These are phyloP conservation scores for Catocala fraxini DNA, from an alignment of 2,888 invertebrate species.

Conservation along the genomic window DNA sequence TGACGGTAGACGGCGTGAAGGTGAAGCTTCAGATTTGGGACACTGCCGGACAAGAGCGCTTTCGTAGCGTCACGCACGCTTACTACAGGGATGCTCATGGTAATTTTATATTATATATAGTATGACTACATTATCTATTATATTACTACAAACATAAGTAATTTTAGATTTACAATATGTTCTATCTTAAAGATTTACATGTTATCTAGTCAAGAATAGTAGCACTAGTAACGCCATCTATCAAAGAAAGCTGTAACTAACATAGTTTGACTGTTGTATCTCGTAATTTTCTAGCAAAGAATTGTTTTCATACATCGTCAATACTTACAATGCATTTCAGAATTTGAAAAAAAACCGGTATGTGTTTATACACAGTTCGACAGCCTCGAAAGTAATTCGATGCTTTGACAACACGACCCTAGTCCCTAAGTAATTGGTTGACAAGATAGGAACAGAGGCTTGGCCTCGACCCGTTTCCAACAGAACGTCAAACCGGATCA, in stretches of 20 bases:
- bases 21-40: slow-evolving; percentile 99
- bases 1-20: slow-evolving; percentile 93
- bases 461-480: slow-evolving; percentile 65
- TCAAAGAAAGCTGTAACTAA: neutral
- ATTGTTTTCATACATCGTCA: too few relatives aligned
- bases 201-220: neutral
- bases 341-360: too few relatives aligned
- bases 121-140: neutral
- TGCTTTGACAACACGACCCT: too few relatives aligned
- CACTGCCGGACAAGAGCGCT: slow-evolving; percentile 97
- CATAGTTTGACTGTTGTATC: neutral
- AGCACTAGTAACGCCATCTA: slow-evolving; percentile 58
- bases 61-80: slow-evolving; percentile 97
- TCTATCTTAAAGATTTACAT: too few relatives aligned
- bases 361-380: too few relatives aligned
- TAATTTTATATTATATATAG: slow-evolving; percentile 72
- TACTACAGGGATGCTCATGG: slow-evolving; percentile 98
- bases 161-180: too few relatives aligned
- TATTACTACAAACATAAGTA: neutral
- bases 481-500: slow-evolving; percentile 64
- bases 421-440: neutral
- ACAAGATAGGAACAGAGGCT: slow-evolving; percentile 29
- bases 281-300: too few relatives aligned
- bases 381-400: too few relatives aligned
- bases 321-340: too few relatives aligned